Percentiles rank a stretch among this genome's conserved stretches.
phyloP scores from a whole-genome alignment of 64 coral and sea anemone species.

The Actinia equina region DNA sequence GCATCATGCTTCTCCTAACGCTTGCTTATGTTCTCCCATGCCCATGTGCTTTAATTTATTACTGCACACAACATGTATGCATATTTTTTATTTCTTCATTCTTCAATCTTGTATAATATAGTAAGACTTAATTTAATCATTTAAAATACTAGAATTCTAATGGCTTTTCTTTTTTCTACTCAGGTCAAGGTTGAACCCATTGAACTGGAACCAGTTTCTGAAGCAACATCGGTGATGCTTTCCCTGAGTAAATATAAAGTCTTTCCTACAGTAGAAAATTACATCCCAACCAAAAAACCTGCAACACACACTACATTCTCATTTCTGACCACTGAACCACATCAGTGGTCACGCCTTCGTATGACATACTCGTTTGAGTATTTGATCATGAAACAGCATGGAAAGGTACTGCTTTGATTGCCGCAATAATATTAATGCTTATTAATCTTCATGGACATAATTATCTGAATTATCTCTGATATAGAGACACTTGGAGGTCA shows the following conservation, averaged over 20 bases:
- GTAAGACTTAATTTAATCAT: too few relatives aligned
- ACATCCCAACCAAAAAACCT: conserved; percentile 17
- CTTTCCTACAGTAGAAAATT: background rate
- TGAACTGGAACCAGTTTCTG: conserved; percentile 52
- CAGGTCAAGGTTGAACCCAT: conserved; percentile 45
- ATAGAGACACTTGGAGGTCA: background rate
- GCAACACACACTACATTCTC: conserved; percentile 40
- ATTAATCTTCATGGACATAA: background rate
- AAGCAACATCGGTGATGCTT: conserved; percentile 46
- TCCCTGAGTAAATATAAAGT: conserved; percentile 37
- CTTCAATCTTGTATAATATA: too few relatives aligned
- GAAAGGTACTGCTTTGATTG: conserved; percentile 56
- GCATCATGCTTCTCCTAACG: too few relatives aligned
- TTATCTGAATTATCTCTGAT: background rate
- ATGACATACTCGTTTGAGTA: conserved; percentile 90
- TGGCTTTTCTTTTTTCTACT: background rate
- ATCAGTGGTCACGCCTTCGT: conserved; percentile 74
- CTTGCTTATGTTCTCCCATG: too few relatives aligned
- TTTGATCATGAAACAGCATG: conserved; percentile 83
- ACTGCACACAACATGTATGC: too few relatives aligned
- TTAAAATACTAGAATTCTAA: too few relatives aligned
- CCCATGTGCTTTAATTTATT: too few relatives aligned
- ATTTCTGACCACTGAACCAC: conserved; percentile 60
- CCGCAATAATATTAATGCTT: background rate
- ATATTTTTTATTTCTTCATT: too few relatives aligned